Evolutionary conservation across 2,888 invertebrate genomes (phyloP).

Genomic region (Ephialtes manifestator): DNA sequence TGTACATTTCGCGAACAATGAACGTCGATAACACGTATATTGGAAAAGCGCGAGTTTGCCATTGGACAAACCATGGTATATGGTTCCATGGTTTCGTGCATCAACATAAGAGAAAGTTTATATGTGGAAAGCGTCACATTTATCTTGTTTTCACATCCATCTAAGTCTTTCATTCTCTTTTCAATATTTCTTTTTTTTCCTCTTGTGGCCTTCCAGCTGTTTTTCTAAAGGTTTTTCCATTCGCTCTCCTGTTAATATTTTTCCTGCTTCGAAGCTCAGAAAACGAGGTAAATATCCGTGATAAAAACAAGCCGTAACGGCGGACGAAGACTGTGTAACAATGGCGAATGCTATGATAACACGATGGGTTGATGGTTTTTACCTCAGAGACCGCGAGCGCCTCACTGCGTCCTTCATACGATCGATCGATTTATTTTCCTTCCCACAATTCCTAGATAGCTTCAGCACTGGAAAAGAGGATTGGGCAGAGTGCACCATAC

Average conservation of each 20-base stretch:
- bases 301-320: slow-evolving; percentile 20
- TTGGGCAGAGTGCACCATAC: not conserved
- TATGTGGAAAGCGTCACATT: slow-evolving; percentile 49
- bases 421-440: slow-evolving; percentile 48
- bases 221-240: not conserved
- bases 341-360: slow-evolving; percentile 27
- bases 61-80: not conserved
- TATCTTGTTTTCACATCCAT: slow-evolving; percentile 15
- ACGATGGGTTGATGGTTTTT: slow-evolving; percentile 12
- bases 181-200: slow-evolving; percentile 51
- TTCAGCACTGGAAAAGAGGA: not conserved
- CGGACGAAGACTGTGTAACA: slow-evolving; percentile 17
- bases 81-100: slow-evolving; percentile 1
- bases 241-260: not conserved
- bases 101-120: slow-evolving; percentile 56
- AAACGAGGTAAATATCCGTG: not conserved
- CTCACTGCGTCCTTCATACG: not conserved
- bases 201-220: slow-evolving; percentile 14
- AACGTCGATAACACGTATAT: slow-evolving; percentile 67
- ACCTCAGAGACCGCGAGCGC: not conserved
- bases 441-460: slow-evolving; percentile 23
- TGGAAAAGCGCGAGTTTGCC: slow-evolving; percentile 16
- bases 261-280: not conserved
- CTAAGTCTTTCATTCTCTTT: not conserved
- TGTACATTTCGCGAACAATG: slow-evolving; percentile 66